Evolutionary conservation across 2,888 invertebrate genomes (phyloP), one percentile per base, ranked within the genome.

Genomic region (Nineta flava): DNA sequence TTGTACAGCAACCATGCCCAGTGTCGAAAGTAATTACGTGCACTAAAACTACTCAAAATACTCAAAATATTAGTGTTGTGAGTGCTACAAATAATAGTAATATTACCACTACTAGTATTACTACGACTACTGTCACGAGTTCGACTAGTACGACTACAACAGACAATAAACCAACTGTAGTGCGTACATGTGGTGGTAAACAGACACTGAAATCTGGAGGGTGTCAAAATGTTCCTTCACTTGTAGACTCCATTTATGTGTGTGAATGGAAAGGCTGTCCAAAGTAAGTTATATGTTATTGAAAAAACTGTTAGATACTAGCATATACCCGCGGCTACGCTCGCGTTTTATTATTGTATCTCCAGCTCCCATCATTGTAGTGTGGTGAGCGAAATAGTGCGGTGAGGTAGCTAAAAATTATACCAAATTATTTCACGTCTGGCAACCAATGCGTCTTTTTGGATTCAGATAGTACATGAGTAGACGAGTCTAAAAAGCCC

Each of bases 211-310:
- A 42, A 17, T 9, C 17, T 42, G 42, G 26, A 19, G 19, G 3
- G 2, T 19, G 16, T 21, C 48, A 48, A 41, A 48, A 35, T 34
- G 13, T 35, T 35, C 17, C 21, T 13, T 21, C 21, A 13, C 13
- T 7, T 26, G 26, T 34, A n/a, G 49, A 49, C 12, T 34, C 74
- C 55, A 72, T 81, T 0, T 83, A 75, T 68, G 74, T 93, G 49
- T 96, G 96, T 65, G 95, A 95, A 65, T 96, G 96, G 96, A 78
- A 84, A 50, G 90, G 90, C 17, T 96, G 96, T 66, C 80, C 75
- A 48, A 75, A 76, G 72, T 80, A 63, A 70, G 74, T 62, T 44
- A 13, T 34, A 32, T 45, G 40, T 47, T 38, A 35, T 35, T 35
- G 6, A 35, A 32, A 32, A 32, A n/a, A n/a, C n/a, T n/a, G n/a